Conservation (phyloP, 2,113 vertebrate genomes). For the Cryptomyrus ogoouensis region DNA sequence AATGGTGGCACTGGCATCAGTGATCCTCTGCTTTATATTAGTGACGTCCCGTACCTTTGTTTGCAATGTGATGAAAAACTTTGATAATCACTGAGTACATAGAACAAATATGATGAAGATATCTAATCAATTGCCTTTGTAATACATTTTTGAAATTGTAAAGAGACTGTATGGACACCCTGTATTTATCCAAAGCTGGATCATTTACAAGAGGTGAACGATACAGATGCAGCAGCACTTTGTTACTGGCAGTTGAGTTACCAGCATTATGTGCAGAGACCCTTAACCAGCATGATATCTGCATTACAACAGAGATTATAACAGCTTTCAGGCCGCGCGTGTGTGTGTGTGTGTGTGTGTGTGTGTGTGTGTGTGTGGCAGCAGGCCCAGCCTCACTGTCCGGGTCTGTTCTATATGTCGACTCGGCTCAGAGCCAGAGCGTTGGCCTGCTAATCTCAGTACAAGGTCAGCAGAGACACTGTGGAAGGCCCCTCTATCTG, state of each 20-base stretch:
- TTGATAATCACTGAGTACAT: no score
- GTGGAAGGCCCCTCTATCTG: background rate
- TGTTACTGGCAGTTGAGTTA: background rate
- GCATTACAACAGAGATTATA: background rate
- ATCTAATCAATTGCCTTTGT: no score
- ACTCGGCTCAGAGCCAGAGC: background rate
- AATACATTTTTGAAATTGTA: no score
- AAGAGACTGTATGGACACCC: no score
- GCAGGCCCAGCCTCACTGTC: background rate
- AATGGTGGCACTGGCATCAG: no score
- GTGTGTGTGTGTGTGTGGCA: background rate
- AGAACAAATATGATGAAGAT: no score
- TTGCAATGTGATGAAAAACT: no score
- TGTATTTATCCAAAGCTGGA: background rate
- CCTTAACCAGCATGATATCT: background rate
- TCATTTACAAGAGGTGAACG: background rate
- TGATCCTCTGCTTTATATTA: no score
- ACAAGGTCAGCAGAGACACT: conserved; percentile 1
- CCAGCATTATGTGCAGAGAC: background rate
- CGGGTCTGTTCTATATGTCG: background rate
- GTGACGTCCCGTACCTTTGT: no score
- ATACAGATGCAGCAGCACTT: background rate
- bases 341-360: background rate
- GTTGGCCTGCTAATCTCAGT: background rate
- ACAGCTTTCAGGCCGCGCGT: background rate